phyloP scores from a whole-genome alignment of 1,140 invertebrate genomes.

The Zaprionus davidi region DNA sequence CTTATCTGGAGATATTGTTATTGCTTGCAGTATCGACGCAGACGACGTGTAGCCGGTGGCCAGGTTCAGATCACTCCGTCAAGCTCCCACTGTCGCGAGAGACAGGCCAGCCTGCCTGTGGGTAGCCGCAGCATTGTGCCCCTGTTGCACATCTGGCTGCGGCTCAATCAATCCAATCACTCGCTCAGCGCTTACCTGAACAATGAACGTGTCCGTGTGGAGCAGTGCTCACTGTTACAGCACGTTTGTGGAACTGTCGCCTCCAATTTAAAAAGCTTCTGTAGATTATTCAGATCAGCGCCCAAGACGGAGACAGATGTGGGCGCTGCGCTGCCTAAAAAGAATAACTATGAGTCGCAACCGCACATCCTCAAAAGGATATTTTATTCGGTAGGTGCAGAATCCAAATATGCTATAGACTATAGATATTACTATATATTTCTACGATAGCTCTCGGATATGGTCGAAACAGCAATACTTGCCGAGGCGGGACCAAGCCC shows the following conservation, averaged over 20 bases:
- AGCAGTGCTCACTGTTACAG: constrained; percentile 29
- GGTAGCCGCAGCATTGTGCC: constrained; percentile 12
- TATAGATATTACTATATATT: background rate
- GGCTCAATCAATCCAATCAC: background rate
- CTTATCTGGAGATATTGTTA: constrained; percentile 2
- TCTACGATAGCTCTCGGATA: constrained; percentile 30
- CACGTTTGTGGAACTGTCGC: constrained; percentile 28
- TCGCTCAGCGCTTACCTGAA: background rate
- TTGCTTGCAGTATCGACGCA: background rate
- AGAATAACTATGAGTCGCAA: background rate
- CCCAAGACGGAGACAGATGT: background rate
- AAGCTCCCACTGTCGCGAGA: background rate
- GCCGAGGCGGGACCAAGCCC: constrained; percentile 12
- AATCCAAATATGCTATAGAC: background rate
- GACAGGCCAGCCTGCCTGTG: background rate
- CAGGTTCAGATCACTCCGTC: background rate
- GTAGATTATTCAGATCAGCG: background rate
- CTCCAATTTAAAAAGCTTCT: constrained; percentile 5
- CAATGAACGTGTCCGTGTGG: background rate
- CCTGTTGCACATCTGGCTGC: constrained; percentile 33
- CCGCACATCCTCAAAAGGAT: background rate
- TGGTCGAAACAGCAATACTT: constrained; percentile 22
- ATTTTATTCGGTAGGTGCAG: background rate
- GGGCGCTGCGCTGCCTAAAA: background rate
- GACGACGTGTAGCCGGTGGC: background rate